Evolutionary conservation across 2,113 vertebrate species (phyloP), one percentile per base, ranked within the genome.

Genomic region (Ictalurus punctatus): DNA sequence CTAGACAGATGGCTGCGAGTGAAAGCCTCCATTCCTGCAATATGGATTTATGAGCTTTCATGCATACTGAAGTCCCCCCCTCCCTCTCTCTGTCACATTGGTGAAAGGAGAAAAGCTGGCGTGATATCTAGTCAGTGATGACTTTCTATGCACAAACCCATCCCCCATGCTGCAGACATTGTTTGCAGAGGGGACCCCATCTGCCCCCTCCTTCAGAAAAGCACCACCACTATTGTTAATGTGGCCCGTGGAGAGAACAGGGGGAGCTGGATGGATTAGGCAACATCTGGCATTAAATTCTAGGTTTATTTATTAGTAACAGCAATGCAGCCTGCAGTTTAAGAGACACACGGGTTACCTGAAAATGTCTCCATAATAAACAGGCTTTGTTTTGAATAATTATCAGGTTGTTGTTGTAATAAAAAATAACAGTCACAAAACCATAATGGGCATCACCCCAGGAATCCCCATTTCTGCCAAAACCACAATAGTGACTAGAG

Each of bases 1-100:
- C 86, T 82, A 83, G 90, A 91, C 94, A 94, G 92, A 93, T 94
- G 93, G 93, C 44, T 56, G 59, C 79, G 63, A 59, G 88, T 89
- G 91, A 90, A 92, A 88, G 82, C 91, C 89, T 91, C 87, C 90
- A 91, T 93, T 94, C 90, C 56, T 56, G 76, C 91, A 90, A 87
- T 92, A 63, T 89, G 92, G 88, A 67, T 95, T 94, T 94, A 94
- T 91, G 91, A 94, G 93, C 86, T 90, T 93, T 89, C 89, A 81
- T 92, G 92, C 93, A 93, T 94, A 94, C 89, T 71, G 88, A 86
- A 80, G 79, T 87, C 63, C 30, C 21, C 58, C 73, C 87, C 86
- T 90, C 84, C 58, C 52, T 79, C 69, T 34, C 34, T 34, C 34
- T 76, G 79, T 87, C 87, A 90, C 87, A 83, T n/a, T 83, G 73